Evolutionary conservation across 2,888 invertebrate genomes (phyloP).

Genomic region (Herminia tarsipennalis): DNA sequence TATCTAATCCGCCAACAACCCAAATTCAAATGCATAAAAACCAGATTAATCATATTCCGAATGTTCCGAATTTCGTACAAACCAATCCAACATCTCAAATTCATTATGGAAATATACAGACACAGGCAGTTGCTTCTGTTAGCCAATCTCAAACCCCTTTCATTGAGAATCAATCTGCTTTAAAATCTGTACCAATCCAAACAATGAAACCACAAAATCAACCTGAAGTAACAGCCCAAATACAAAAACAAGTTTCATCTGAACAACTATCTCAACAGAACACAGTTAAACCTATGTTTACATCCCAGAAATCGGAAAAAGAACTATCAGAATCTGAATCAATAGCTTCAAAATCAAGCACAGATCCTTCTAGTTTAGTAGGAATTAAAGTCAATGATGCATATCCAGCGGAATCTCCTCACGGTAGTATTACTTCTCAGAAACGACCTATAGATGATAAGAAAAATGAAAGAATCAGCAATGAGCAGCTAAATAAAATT

Average conservation of each 20-base stretch:
- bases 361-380: conserved; percentile 56
- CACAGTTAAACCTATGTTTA: conserved; percentile 57
- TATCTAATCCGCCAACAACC: conserved; percentile 37
- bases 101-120: conserved; percentile 34
- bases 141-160: conserved; percentile 54
- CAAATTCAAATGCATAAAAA: conserved; percentile 55
- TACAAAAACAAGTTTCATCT: conserved; percentile 54
- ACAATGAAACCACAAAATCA: conserved; percentile 47
- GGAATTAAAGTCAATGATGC: conserved; percentile 59
- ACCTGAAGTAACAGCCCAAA: conserved; percentile 53
- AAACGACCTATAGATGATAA: conserved; percentile 68
- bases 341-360: conserved; percentile 64
- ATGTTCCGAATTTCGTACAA: conserved; percentile 50
- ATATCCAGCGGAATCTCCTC: conserved; percentile 60
- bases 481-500: conserved; percentile 75
- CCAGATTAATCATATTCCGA: conserved; percentile 44
- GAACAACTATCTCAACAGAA: conserved; percentile 55
- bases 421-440: conserved; percentile 52
- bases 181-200: conserved; percentile 46
- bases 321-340: conserved; percentile 71
- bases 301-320: conserved; percentile 69
- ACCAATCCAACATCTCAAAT: conserved; percentile 51
- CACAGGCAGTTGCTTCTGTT: conserved; percentile 33
- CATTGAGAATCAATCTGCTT: conserved; percentile 51
- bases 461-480: conserved; percentile 65